Percentiles rank a stretch among this genome's conserved stretches.
These are phyloP conservation scores for Cheilosia urbana DNA, from an alignment of 2,888 invertebrate genomes.

Conservation along the genomic window DNA sequence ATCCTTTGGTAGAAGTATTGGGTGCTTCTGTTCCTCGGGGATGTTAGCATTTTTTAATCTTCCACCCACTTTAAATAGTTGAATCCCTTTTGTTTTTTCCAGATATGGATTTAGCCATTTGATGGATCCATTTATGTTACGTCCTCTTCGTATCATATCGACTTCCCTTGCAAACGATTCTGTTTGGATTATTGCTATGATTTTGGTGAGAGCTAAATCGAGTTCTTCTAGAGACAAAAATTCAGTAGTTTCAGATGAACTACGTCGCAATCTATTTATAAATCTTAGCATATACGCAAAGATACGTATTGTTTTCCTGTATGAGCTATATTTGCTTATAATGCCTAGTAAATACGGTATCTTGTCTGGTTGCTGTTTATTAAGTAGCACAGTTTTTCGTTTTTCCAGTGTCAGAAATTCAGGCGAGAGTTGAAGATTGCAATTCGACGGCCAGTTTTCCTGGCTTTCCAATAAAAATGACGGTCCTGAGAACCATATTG, in stretches of 20 bases:
- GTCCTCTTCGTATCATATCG: conserved; percentile 17
- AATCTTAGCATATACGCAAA: not conserved
- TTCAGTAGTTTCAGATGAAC: not conserved
- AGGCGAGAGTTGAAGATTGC: not conserved
- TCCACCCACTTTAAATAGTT: conserved; percentile 10
- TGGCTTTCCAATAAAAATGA: no score
- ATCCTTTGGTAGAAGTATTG: conserved; percentile 30
- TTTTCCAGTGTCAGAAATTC: not conserved
- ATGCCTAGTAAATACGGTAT: not conserved
- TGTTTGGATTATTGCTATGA: not conserved
- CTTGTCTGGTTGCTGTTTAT: not conserved
- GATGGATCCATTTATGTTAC: conserved; percentile 57
- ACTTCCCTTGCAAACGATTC: not conserved
- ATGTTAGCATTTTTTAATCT: conserved; percentile 13
- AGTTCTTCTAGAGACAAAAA: not conserved
- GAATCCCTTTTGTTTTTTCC: not conserved
- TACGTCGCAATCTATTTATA: not conserved
- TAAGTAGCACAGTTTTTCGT: not conserved
- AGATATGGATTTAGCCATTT: conserved; percentile 37
- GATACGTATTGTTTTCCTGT: not conserved
- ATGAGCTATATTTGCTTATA: not conserved
- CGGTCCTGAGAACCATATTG: no score
- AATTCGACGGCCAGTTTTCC: not conserved
- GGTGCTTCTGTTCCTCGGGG: conserved; percentile 19
- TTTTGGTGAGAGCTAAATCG: not conserved